A percentile compares a stretch with the other conserved stretches of the same genome.
Evolutionary conservation across 2,113 vertebrate species (phyloP).

Genomic region (Pristiophorus japonicus): DNA sequence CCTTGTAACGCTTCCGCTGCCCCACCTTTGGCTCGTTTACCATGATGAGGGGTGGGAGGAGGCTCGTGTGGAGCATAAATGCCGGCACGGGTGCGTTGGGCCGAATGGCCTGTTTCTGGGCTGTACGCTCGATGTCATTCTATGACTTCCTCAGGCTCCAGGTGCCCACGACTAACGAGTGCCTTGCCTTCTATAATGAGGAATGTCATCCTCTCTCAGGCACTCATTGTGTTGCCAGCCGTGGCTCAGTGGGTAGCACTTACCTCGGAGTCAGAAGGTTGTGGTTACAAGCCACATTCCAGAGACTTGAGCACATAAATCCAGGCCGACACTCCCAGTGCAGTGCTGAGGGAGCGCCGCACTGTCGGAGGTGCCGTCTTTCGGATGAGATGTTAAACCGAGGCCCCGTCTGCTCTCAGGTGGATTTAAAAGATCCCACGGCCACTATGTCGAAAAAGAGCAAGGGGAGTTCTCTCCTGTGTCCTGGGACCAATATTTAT

Average conservation of each 20-base stretch:
- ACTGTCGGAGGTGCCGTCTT: no score
- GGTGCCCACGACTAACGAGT: not conserved
- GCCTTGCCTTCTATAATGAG: not conserved
- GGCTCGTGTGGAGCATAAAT: not conserved
- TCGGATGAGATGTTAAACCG: no score
- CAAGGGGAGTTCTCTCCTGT: no score
- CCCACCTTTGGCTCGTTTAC: no score
- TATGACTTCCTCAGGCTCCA: no score
- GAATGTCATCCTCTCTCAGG: not conserved
- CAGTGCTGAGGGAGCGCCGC: not conserved
- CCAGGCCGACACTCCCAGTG: not conserved
- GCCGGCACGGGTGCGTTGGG: not conserved
- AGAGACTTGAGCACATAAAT: not conserved
- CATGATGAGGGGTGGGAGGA: not conserved
- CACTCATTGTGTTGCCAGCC: not conserved
- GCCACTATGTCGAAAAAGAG: no score
- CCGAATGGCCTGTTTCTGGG: not conserved
- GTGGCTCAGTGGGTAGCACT: no score
- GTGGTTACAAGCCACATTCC: not conserved
- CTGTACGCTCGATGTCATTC: no score
- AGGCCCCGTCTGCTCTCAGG: no score
- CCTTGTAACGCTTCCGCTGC: no score
- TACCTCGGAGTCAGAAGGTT: not conserved
- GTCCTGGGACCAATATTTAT: no score
- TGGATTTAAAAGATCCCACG: no score